Evolutionary conservation across 2,888 invertebrate genomes (phyloP).

Genomic region (Apotomis capreana): DNA sequence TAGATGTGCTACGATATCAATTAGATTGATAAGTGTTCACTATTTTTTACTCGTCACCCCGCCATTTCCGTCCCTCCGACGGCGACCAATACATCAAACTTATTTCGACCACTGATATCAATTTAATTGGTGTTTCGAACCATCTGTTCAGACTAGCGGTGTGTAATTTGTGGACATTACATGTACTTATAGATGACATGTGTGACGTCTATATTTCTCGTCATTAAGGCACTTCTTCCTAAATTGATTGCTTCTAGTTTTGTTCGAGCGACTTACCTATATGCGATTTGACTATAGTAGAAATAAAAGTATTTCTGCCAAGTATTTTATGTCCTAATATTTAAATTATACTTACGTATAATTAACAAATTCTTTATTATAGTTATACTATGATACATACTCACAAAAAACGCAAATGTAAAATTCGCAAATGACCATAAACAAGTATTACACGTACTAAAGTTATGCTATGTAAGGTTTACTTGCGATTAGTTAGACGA

Average conservation of each 20-base stretch:
- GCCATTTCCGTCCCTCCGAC: slow-evolving; percentile 23
- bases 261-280: neutral
- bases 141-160: slow-evolving; percentile 53
- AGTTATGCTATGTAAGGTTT: too few relatives aligned
- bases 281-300: too few relatives aligned
- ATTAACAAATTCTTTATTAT: too few relatives aligned
- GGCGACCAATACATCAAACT: slow-evolving; percentile 45
- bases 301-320: too few relatives aligned
- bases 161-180: slow-evolving; percentile 56
- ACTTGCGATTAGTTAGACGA: too few relatives aligned
- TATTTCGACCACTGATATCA: slow-evolving; percentile 50
- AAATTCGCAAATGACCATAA: too few relatives aligned
- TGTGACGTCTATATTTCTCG: slow-evolving; percentile 26
- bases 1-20: neutral
- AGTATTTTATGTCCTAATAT: too few relatives aligned
- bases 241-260: neutral
- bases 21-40: slow-evolving; percentile 17
- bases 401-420: too few relatives aligned
- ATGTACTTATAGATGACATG: slow-evolving; percentile 23
- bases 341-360: too few relatives aligned
- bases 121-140: slow-evolving; percentile 57
- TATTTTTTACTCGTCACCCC: slow-evolving; percentile 27
- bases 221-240: neutral
- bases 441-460: too few relatives aligned
- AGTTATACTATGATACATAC: too few relatives aligned